Evolutionary conservation across 2,113 vertebrate species (phyloP).

Genomic region (Ceyx margarethae): DNA sequence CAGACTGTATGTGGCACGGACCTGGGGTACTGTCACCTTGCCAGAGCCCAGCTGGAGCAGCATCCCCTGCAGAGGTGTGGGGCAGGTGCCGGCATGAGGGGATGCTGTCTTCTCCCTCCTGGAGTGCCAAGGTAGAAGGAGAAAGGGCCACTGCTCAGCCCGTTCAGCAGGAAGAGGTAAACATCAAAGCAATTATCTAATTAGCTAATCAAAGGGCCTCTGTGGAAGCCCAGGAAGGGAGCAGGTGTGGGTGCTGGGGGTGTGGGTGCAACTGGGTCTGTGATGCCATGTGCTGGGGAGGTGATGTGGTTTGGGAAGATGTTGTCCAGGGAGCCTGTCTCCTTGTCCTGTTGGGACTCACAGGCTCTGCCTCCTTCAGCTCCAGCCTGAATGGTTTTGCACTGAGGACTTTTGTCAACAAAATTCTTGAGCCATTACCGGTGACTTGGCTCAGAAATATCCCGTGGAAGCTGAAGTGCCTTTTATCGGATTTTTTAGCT

Average conservation of each 20-base stretch:
- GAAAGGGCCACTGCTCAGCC: neutral
- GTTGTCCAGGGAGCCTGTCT: accelerated
- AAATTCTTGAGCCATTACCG: neutral
- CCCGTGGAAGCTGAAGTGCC: neutral
- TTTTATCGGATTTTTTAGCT: neutral
- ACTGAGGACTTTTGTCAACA: neutral
- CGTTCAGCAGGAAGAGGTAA: neutral
- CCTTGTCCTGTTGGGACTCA: neutral
- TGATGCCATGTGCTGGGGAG: neutral
- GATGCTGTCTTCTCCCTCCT: neutral
- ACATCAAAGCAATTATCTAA: neutral
- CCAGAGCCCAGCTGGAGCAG: neutral
- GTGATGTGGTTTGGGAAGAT: neutral
- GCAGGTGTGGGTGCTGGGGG: accelerated
- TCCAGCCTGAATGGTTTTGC: neutral
- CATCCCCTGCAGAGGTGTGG: neutral
- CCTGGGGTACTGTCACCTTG: neutral
- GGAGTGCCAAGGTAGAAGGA: neutral
- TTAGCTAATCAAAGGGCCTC: neutral
- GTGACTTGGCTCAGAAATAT: neutral
- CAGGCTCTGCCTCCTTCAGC: neutral
- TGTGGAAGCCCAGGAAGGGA: neutral
- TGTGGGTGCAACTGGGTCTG: accelerated
- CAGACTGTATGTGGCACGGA: accelerated
- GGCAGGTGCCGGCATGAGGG: accelerated